Evolutionary conservation across 2,797 vertebrate genomes (phyloP).

Genomic region (Holocentrus rufus): DNA sequence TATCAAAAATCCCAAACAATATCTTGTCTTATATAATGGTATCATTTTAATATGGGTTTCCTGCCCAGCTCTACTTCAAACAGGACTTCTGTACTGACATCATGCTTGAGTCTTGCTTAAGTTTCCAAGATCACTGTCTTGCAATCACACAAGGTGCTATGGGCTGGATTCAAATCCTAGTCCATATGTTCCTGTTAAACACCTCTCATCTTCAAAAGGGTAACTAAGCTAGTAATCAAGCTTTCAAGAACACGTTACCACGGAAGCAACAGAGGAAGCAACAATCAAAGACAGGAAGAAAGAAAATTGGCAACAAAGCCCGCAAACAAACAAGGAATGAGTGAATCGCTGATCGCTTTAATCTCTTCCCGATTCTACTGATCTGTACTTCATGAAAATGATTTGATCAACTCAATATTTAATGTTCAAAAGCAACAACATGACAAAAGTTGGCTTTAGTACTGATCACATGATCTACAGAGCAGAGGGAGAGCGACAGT

Average conservation of each 20-base stretch:
- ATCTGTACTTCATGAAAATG: slow-evolving; percentile 60
- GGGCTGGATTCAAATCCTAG: slow-evolving; percentile 3
- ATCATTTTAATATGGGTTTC: no score
- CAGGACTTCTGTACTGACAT: neutral
- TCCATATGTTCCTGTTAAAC: slow-evolving; percentile 4
- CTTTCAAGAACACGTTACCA: slow-evolving; percentile 2
- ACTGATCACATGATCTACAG: slow-evolving; percentile 32
- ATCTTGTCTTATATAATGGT: no score
- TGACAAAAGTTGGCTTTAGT: slow-evolving; percentile 56
- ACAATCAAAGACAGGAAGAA: neutral
- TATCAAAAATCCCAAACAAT: no score
- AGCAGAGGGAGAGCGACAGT: slow-evolving; percentile 24
- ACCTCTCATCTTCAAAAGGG: neutral
- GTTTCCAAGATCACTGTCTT: neutral
- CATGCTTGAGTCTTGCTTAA: neutral
- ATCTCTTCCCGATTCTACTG: slow-evolving; percentile 42
- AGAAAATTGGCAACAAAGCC: slow-evolving; percentile 1
- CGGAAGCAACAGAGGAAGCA: slow-evolving; percentile 7
- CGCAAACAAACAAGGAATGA: neutral
- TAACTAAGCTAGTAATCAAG: slow-evolving; percentile 6
- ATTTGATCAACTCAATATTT: slow-evolving; percentile 69
- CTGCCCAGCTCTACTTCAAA: no score
- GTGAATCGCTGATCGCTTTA: slow-evolving; percentile 16
- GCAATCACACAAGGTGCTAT: neutral
- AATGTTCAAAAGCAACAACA: slow-evolving; percentile 59